A percentile compares a stretch with the other conserved stretches of the same genome.
Evolutionary conservation across 2,888 invertebrate genomes (phyloP).

Genomic region (Apotomis betuletana): DNA sequence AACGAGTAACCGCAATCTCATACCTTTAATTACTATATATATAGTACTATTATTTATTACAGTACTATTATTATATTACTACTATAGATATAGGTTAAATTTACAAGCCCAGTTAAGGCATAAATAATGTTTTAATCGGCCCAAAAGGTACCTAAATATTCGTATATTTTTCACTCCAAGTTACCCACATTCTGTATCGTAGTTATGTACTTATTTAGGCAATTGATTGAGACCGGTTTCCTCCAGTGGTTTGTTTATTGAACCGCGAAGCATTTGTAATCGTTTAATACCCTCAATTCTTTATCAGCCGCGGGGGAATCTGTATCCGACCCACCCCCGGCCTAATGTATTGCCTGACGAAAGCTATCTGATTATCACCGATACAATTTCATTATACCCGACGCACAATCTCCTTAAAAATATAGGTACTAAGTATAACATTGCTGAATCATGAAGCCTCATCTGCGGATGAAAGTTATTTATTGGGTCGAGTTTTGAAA

Average conservation of each 20-base stretch:
- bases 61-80: too few relatives aligned
- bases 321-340: slow-evolving; percentile 62
- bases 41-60: too few relatives aligned
- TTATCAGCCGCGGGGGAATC: slow-evolving; percentile 76
- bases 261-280: slow-evolving; percentile 83
- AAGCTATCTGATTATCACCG: slow-evolving; percentile 72
- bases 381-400: slow-evolving; percentile 43
- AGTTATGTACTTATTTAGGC: slow-evolving; percentile 53
- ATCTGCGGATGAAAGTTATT: slow-evolving; percentile 19
- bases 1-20: too few relatives aligned
- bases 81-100: too few relatives aligned
- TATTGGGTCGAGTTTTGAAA: slow-evolving; percentile 29
- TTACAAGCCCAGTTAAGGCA: too few relatives aligned
- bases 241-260: slow-evolving; percentile 78
- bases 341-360: slow-evolving; percentile 75
- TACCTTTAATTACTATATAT: too few relatives aligned
- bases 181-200: too few relatives aligned
- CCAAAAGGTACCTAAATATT: too few relatives aligned
- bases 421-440: background rate
- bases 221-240: slow-evolving; percentile 73
- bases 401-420: slow-evolving; percentile 30
- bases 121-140: too few relatives aligned
- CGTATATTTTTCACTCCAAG: too few relatives aligned
- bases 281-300: slow-evolving; percentile 84
- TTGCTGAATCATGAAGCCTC: slow-evolving; percentile 16